Evolutionary conservation across 2,888 invertebrate species (phyloP).

Genomic region (Theretra japonica): DNA sequence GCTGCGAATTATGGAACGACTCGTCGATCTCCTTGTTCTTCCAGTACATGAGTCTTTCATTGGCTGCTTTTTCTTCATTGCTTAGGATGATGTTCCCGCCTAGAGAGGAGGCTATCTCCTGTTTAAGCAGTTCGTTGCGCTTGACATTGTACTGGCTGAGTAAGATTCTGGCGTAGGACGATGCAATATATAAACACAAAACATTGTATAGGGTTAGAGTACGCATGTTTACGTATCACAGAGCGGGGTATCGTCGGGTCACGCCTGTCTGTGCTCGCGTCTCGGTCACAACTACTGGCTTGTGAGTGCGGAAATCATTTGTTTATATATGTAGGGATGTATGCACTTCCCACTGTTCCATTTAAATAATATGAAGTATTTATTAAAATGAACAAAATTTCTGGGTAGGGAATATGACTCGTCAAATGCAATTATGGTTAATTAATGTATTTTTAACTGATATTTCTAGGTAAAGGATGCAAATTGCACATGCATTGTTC

Average conservation of each 20-base stretch:
- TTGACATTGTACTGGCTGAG: slow-evolving; percentile 51
- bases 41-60: slow-evolving; percentile 83
- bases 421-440: too few relatives aligned
- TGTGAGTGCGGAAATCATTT: slow-evolving; percentile 16
- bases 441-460: too few relatives aligned
- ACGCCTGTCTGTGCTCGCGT: slow-evolving; percentile 20
- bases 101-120: slow-evolving; percentile 74
- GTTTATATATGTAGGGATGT: slow-evolving; percentile 30
- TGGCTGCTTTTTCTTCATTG: slow-evolving; percentile 78
- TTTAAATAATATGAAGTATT: background rate
- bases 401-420: too few relatives aligned
- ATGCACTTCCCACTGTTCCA: background rate
- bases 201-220: slow-evolving; percentile 39
- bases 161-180: slow-evolving; percentile 47
- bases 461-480: too few relatives aligned
- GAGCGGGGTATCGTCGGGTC: slow-evolving; percentile 21
- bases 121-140: slow-evolving; percentile 56
- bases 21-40: slow-evolving; percentile 81
- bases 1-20: slow-evolving; percentile 74
- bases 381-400: background rate
- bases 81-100: slow-evolving; percentile 80
- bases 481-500: too few relatives aligned
- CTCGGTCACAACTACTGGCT: slow-evolving; percentile 26
- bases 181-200: slow-evolving; percentile 44
- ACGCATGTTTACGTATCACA: slow-evolving; percentile 41